Evolutionary conservation across 2,113 vertebrate species (phyloP), one percentile per base, ranked within the genome.

Genomic region (Platysteira castanea): DNA sequence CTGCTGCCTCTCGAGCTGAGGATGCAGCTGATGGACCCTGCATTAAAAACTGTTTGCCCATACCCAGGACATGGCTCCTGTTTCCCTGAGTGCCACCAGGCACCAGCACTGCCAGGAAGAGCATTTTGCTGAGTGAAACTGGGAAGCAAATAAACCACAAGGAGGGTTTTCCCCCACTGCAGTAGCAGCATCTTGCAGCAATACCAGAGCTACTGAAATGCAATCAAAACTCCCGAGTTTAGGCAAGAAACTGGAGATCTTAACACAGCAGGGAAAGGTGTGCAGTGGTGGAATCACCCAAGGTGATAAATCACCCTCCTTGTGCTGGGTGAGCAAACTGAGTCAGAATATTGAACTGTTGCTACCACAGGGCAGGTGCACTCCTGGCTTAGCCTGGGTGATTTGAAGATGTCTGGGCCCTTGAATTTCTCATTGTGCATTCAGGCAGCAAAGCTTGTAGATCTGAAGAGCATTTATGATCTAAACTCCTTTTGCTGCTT

Each of bases 381-480:
- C 33, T 93, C 76, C 85, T 75, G 69, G 39, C 68, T 85, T 50
- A 50, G 74, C 26, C 63, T 50, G 50, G 65, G 56, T 92, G 75
- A 49, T 53, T 83, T 94, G 85, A 85, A 83, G 87, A 37, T 33
- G 16, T 50, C 37, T 35, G 28, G 76, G 76, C 76, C 52, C 91
- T 82, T 79, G 81, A 92, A 77, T 88, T 90, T 54, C 85, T 78
- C 4, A 13, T 80, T 92, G 88, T 94, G 79, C 79, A 95, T 96
- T 95, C 92, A 89, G 82, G 74, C 42, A 88, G 85, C 76, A 84
- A 71, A 88, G 79, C 82, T n/a, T 63, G 73, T 76, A 90, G 85
- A 41, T 68, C 44, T 94, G 88, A 87, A 88, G 82, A 79, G 90
- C 92, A 87, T 95, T 95, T 96, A 96, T 90, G 76, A 84, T 75